Percentiles rank a stretch among this genome's conserved stretches.
Conservation (phyloP, 2,888 invertebrate species). For the Hyposoter dolosus region DNA sequence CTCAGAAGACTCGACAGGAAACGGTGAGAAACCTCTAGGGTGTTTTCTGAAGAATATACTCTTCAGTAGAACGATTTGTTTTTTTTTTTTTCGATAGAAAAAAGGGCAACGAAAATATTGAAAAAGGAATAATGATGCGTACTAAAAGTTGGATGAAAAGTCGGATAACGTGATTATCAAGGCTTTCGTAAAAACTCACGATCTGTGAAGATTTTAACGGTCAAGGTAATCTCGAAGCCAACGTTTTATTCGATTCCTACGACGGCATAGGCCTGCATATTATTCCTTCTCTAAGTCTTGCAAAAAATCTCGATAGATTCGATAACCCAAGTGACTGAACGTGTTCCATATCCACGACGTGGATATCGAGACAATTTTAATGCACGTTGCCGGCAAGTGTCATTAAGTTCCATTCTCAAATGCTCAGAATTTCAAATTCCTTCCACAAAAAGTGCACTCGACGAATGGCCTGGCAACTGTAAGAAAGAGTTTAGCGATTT, state of each 20-base stretch:
- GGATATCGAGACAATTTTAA: neutral
- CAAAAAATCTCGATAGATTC: neutral
- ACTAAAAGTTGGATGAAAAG: constrained; percentile 20
- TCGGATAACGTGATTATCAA: constrained; percentile 17
- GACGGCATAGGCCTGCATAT: constrained; percentile 41
- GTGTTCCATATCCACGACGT: neutral
- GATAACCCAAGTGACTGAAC: neutral
- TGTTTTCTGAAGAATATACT: neutral
- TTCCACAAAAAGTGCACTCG: neutral
- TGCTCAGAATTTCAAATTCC: neutral
- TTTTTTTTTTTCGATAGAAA: neutral
- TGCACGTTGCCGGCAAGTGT: neutral
- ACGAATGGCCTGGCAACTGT: neutral
- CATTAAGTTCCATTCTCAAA: neutral
- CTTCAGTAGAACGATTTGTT: constrained; percentile 8
- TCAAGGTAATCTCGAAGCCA: neutral
- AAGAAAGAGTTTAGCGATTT: neutral
- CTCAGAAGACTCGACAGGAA: neutral
- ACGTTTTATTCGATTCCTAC: constrained; percentile 13
- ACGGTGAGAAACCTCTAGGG: neutral
- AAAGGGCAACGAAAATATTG: neutral
- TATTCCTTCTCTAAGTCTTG: neutral
- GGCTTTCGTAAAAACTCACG: constrained; percentile 26
- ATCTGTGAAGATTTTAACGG: constrained; percentile 1
- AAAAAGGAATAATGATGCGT: neutral